Evolutionary conservation across 2,797 vertebrate genomes (phyloP).

Genomic region (Thunnus albacares): DNA sequence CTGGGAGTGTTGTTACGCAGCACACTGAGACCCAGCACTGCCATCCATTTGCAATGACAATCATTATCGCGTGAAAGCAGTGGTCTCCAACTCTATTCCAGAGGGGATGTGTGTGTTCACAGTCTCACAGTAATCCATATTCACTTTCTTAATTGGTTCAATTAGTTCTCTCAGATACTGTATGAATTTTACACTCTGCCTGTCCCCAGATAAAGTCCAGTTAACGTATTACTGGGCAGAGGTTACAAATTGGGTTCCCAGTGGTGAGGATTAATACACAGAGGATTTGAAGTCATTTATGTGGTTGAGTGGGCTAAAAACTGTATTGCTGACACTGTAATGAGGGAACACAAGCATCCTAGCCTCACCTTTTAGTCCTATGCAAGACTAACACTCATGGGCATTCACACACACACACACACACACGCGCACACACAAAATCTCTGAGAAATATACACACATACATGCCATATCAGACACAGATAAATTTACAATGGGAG

Average conservation of each 20-base stretch:
- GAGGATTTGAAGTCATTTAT: constrained; percentile 82
- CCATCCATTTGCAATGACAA: constrained; percentile 75
- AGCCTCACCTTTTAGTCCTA: constrained; percentile 60
- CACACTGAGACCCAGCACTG: constrained; percentile 41
- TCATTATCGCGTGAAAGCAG: constrained; percentile 73
- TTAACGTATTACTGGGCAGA: constrained; percentile 80
- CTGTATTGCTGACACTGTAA: constrained; percentile 78
- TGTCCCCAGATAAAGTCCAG: constrained; percentile 82
- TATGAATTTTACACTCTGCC: constrained; percentile 82
- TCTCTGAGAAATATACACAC: background rate
- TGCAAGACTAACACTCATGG: constrained; percentile 35
- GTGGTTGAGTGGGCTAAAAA: constrained; percentile 80
- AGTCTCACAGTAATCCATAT: constrained; percentile 78
- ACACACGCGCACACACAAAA: constrained; percentile 1
- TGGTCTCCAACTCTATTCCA: constrained; percentile 67
- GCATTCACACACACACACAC: constrained; percentile 48
- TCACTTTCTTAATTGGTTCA: constrained; percentile 83
- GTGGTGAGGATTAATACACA: constrained; percentile 72
- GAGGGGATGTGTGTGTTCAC: constrained; percentile 62
- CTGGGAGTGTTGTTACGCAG: constrained; percentile 41
- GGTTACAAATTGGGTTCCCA: constrained; percentile 83
- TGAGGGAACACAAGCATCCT: constrained; percentile 68
- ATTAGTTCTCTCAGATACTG: constrained; percentile 83
- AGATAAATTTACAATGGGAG: constrained; percentile 49
- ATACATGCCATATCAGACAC: constrained; percentile 23